Evolutionary conservation across 2,797 vertebrate genomes (phyloP), one percentile per base, ranked within the genome.

Genomic region (Eulemur albifrons): DNA sequence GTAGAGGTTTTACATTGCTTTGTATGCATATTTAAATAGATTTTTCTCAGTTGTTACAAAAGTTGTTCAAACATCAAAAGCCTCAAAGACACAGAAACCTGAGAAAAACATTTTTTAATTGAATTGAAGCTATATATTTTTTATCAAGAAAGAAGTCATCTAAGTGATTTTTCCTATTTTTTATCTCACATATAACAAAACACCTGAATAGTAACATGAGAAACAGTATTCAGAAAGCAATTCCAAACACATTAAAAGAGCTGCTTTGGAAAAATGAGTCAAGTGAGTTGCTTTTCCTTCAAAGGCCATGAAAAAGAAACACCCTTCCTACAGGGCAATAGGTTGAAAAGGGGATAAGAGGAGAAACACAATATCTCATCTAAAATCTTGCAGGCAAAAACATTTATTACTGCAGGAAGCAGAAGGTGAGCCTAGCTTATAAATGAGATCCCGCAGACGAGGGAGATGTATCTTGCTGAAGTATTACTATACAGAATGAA

Each of bases 391-490:
- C 93, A 97, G 93, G 96, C 97, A 98, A 97, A 96, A 97, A 77
- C 43, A 69, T 98, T 98, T 98, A 98, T 98, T 98, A 96, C 76
- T 89, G 95, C 95, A 98, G 96, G 95, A 98, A 97, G 90, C 96
- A 98, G 97, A 98, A 97, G 95, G 92, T 97, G 97, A 98, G 95
- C 96, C 94, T 93, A 80, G 88, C 95, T 98, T 98, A 97, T 97
- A 98, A 98, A 98, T 97, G 97, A 98, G 96, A 98, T 98, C 93
- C 96, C 93, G 90, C 96, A 97, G 96, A 97, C 8, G 93, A 97
- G 93, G 85, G 96, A 98, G 97, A 98, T 98, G 96, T 94, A 97
- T 98, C 98, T 98, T 97, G 65, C 97, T 98, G 96, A 98, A 98
- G 97, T 93, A 97, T 96, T 97, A 82, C 96, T 91, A 67, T 87